Base-by-base conservation (phyloP, 2,113 vertebrate species). In the Numida meleagris region DNA sequence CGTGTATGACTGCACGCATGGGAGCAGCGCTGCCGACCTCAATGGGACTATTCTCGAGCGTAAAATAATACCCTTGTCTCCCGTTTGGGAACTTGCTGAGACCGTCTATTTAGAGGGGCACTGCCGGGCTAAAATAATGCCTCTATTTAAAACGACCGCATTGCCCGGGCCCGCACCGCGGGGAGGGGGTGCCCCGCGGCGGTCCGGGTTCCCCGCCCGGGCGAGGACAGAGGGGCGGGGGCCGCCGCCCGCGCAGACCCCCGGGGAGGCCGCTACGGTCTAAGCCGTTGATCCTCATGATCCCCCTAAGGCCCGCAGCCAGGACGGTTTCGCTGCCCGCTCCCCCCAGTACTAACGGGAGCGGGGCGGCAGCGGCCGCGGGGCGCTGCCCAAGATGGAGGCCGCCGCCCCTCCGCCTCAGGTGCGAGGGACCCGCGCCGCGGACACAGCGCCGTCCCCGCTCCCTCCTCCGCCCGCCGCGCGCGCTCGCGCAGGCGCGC, bases 31-130 rank as follows among this genome's bases (percentile, higher is more conserved):
- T 33, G 19, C 67, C 7, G 57, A 75, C 76, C 67, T 94, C 95
- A 90, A 81, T 15, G 50, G 83, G 80, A 40, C 90, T 78, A 90
- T 92, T 95, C 89, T 95, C 46, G 81, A 89, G 42, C 29, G 94
- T 95, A 86, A 96, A 92, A 46, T 72, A 96, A 95, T 94, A 95
- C 71, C 92, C 83, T 90, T 92, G 88, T 90, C 82, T 92, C 88
- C 80, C 83, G 65, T 78, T 93, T 43, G 81, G 61, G 70, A 92
- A 92, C 80, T 51, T 34, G 76, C 81, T 74, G 65, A 92, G 92
- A 88, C 83, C 66, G 17, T 88, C 92, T 90, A 84, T 94, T 94
- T 84, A 50, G 79, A 91, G 95, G 53, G 72, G 76, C 65, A 67
- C 21, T 45, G 90, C 55, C 50, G 34, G 72, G 59, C 86, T 81